Base-by-base conservation (phyloP, 2,113 vertebrate species). In the Gasterosteus nipponicus region DNA sequence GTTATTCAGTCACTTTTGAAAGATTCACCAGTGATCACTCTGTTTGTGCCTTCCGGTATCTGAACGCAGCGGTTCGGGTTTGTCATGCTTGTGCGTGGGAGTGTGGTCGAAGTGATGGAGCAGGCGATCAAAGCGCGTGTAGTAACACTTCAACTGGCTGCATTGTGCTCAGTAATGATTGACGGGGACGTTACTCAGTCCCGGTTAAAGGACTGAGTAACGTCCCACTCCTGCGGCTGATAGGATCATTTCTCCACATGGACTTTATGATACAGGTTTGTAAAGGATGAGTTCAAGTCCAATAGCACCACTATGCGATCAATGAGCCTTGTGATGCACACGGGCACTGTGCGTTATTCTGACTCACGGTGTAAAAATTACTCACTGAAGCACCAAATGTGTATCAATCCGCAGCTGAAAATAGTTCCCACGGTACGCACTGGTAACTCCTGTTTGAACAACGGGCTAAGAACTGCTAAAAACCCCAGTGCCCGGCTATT, bases 131-230 rank as follows among this genome's bases (percentile, higher is more conserved):
- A 58, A 38, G 47, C 49, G 53, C 42, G 64, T 82, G 64, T 14
- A 62, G 79, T 44, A 75, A 66, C 16, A 51, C 70, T 82, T 78
- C 49, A 4, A 33, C 39, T 5, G 16, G 26, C 10, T 47, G 29
- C 31, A 62, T 51, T 54, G 38, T 64, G 59, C 58, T 74, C 1
- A 77, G 78, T 78, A 94, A 94, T 94, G 82, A 91, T 92, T 94
- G 81, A 93, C 86, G 4, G 18, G 10, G 18, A 51, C 3, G 11
- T 93, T 90, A 57, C 83, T n/a, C 77, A 90, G 69, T 39, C 49
- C 69, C 57, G 59, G 85, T 78, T 90, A 84, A 87, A 90, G 33
- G 33, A 35, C 33, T 35, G 3, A 35, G 33, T 35, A 35, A 35
- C 5, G 33, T 35, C 33, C 33, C 3, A 5, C 33, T 35, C 33